These are phyloP conservation scores for Aegithalos caudatus DNA, from an alignment of 2,113 vertebrate genomes.

Conservation along the genomic window DNA sequence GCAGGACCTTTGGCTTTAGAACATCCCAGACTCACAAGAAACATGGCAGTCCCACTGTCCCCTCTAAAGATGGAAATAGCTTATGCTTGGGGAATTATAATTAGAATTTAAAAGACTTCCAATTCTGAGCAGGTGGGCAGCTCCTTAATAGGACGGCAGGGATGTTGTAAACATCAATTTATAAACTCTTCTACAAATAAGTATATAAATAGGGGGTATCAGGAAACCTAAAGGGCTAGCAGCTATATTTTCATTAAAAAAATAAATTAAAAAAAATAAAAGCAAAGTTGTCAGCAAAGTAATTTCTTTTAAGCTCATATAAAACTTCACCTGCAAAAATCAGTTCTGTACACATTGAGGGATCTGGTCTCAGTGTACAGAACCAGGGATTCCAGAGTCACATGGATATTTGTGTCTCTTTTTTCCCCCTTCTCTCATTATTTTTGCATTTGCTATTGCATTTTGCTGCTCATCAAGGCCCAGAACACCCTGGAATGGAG, in stretches of 20 bases:
- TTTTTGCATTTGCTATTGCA: background rate
- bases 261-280: too few relatives aligned
- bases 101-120: background rate
- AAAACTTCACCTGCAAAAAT: background rate
- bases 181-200: background rate
- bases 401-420: background rate
- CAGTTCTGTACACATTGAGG: accelerated
- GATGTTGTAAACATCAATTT: background rate
- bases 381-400: background rate
- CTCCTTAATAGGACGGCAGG: background rate
- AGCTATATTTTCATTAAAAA: background rate
- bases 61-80: background rate
- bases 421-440: background rate
- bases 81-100: background rate
- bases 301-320: background rate
- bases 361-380: background rate
- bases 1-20: background rate
- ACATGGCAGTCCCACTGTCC: background rate
- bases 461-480: background rate
- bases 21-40: background rate
- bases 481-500: background rate
- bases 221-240: background rate
- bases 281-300: background rate
- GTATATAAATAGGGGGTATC: background rate
- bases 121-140: background rate